phyloP scores from a whole-genome alignment of 2,797 vertebrate species.

The Sebastes oblongus region DNA sequence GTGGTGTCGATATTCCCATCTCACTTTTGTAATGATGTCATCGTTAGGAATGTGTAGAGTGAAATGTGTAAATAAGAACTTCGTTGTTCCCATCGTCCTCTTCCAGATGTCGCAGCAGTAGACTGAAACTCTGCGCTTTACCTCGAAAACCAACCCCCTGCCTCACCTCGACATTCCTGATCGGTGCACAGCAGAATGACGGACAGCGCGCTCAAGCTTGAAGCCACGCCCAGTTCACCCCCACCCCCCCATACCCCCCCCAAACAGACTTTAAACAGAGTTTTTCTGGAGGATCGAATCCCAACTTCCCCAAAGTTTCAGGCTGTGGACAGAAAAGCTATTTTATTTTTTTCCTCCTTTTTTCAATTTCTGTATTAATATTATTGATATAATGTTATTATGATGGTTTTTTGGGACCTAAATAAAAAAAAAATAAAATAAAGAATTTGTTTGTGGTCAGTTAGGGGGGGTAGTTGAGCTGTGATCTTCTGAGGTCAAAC shows the following conservation, averaged over 20 bases:
- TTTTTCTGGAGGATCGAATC: conserved; percentile 73
- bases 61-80: neutral
- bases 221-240: conserved; percentile 72
- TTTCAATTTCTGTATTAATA: conserved; percentile 85
- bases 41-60: neutral
- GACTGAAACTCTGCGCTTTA: conserved; percentile 65
- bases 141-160: conserved; percentile 59
- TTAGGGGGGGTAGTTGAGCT: neutral
- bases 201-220: conserved; percentile 72
- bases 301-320: conserved; percentile 45
- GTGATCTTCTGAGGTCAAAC: neutral
- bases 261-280: conserved; percentile 72
- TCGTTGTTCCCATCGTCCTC: neutral
- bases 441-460: conserved; percentile 30
- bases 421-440: conserved; percentile 80
- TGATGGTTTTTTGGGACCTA: conserved; percentile 86
- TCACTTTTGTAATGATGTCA: neutral
- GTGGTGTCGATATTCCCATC: no score
- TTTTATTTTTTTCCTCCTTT: conserved; percentile 76
- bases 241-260: no score
- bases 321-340: conserved; percentile 82
- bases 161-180: conserved; percentile 85
- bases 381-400: conserved; percentile 89
- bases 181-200: conserved; percentile 79
- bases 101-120: conserved; percentile 82